phyloP scores from a whole-genome alignment of 1,140 invertebrate genomes.

The Phymorhynchus buccinoides region DNA sequence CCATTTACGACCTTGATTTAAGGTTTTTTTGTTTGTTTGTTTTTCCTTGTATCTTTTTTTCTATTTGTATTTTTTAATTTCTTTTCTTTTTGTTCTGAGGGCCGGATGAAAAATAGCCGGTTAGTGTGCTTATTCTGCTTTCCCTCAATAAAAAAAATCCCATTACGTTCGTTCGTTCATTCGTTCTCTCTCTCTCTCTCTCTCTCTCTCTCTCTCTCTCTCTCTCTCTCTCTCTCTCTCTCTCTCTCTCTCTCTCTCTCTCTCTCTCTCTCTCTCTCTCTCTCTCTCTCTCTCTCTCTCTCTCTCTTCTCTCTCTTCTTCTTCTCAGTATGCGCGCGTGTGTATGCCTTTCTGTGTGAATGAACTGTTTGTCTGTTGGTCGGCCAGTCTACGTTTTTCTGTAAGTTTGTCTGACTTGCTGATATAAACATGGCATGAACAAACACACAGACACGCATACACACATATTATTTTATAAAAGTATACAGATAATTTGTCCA shows the following conservation, averaged over 20 bases:
- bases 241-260: slow-evolving; percentile 31
- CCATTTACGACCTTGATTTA: too few relatives aligned
- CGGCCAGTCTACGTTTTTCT: too few relatives aligned
- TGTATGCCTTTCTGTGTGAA: too few relatives aligned
- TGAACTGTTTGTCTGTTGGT: too few relatives aligned
- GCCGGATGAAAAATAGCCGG: too few relatives aligned
- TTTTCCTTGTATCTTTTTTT: not conserved
- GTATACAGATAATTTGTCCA: too few relatives aligned
- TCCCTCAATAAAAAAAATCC: too few relatives aligned
- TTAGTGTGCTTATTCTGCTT: not conserved
- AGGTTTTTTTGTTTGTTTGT: too few relatives aligned
- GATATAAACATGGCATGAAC: too few relatives aligned
- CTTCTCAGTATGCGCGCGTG: too few relatives aligned
- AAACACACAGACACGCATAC: not conserved
- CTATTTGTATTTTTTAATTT: not conserved
- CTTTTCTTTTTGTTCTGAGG: too few relatives aligned
- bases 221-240: slow-evolving; percentile 2
- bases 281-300: slow-evolving; percentile 28
- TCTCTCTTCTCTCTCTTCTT: not conserved
- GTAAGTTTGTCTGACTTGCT: too few relatives aligned
- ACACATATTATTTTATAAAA: not conserved
- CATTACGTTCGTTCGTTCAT: not conserved
- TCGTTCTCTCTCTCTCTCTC: not conserved
- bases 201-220: slow-evolving; percentile 23
- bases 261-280: not conserved